phyloP scores from a whole-genome alignment of 2,113 vertebrate species.

The Sclerurus mexicanus region DNA sequence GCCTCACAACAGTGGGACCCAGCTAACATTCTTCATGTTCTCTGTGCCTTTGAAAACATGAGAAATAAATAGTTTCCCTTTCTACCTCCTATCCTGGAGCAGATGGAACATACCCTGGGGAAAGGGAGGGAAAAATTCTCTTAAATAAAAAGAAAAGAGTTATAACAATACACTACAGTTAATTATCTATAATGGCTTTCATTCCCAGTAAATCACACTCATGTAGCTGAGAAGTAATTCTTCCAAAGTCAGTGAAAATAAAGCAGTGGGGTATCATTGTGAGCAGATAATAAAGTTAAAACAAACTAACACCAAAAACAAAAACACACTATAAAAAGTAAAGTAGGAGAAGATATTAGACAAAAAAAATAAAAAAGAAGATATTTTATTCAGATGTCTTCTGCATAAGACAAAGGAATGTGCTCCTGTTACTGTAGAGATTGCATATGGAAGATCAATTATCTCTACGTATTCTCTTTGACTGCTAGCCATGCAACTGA shows the following conservation, averaged over 20 bases:
- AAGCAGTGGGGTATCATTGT: neutral
- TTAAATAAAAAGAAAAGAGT: neutral
- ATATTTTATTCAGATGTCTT: neutral
- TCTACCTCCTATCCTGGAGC: neutral
- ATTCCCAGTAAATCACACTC: neutral
- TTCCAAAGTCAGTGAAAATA: neutral
- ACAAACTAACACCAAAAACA: neutral
- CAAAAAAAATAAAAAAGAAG: neutral
- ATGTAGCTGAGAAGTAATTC: neutral
- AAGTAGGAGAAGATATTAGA: neutral
- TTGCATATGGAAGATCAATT: neutral
- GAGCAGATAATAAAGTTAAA: neutral
- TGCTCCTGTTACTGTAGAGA: neutral
- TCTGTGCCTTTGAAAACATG: slow-evolving; percentile 12
- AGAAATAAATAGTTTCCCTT: slow-evolving; percentile 13
- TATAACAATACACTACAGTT: neutral
- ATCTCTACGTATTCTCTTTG: neutral
- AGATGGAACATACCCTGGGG: slow-evolving; percentile 2
- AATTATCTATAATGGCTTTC: neutral
- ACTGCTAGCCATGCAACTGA: neutral
- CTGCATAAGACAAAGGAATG: neutral
- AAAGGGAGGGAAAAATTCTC: neutral
- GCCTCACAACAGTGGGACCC: neutral
- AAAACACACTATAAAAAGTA: neutral
- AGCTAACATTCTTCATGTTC: neutral